phyloP scores from a whole-genome alignment of 2,113 vertebrate genomes.

The Eulemur macaco region DNA sequence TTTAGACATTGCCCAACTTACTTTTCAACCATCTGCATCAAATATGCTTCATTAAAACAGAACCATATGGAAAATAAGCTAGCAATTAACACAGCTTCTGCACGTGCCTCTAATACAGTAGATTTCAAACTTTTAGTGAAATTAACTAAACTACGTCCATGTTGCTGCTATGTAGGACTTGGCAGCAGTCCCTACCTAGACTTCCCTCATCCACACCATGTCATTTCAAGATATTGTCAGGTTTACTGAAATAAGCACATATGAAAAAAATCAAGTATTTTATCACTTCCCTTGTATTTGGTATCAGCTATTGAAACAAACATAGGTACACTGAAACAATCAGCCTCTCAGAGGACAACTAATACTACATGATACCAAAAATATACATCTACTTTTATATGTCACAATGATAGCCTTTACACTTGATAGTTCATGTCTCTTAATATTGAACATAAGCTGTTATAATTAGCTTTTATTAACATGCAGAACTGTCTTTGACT shows the following conservation, averaged over 20 bases:
- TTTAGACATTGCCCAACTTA: conserved; percentile 89
- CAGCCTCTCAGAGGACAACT: background rate
- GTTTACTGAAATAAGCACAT: conserved; percentile 78
- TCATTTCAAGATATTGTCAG: conserved; percentile 76
- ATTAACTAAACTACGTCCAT: conserved; percentile 92
- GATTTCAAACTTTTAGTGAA: conserved; percentile 93
- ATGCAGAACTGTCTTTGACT: background rate
- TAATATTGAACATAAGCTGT: conserved; percentile 8
- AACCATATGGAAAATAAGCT: conserved; percentile 97
- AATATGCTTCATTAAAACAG: conserved; percentile 97
- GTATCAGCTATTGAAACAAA: conserved; percentile 72
- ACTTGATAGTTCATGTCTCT: background rate
- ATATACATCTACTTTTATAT: background rate
- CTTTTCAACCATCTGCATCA: conserved; percentile 96
- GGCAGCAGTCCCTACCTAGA: conserved; percentile 80
- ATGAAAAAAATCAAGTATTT: conserved; percentile 66
- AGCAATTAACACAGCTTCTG: conserved; percentile 95
- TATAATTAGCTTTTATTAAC: conserved; percentile 15
- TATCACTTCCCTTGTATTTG: conserved; percentile 69
- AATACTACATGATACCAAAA: conserved; percentile 10
- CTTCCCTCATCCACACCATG: conserved; percentile 83
- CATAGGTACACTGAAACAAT: background rate
- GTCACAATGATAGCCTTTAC: background rate
- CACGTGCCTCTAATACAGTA: conserved; percentile 91
- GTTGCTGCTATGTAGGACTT: conserved; percentile 90